Conservation (phyloP, 2,888 invertebrate species). For the Apodemia zela region DNA sequence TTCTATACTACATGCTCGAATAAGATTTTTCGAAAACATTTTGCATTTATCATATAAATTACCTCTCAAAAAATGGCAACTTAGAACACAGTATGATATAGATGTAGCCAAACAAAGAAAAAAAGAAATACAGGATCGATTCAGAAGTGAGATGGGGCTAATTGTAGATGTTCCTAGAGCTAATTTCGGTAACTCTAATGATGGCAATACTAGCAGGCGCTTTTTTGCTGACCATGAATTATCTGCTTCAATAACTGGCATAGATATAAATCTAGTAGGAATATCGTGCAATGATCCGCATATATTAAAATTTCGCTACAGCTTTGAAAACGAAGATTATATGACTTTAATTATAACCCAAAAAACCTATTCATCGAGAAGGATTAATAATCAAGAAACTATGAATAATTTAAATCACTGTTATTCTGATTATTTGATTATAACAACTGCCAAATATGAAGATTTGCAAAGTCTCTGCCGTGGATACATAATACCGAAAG, state of each 20-base stretch:
- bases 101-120: neutral
- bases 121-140: neutral
- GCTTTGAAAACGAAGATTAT: neutral
- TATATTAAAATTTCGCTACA: slow-evolving; percentile 1
- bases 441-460: slow-evolving; percentile 13
- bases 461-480: slow-evolving; percentile 15
- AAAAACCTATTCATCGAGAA: neutral
- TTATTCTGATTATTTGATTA: slow-evolving; percentile 11
- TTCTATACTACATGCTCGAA: neutral
- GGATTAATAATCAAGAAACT: slow-evolving; percentile 6
- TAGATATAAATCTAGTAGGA: too few relatives aligned
- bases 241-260: too few relatives aligned
- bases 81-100: neutral
- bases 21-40: neutral
- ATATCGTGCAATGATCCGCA: neutral
- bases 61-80: too few relatives aligned
- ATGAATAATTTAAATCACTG: slow-evolving; percentile 10
- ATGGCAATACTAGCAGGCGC: too few relatives aligned
- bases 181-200: too few relatives aligned
- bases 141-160: neutral
- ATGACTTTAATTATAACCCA: neutral
- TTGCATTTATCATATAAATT: neutral
- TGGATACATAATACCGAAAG: slow-evolving; percentile 13
- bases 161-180: too few relatives aligned
- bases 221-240: too few relatives aligned